Base-by-base conservation (phyloP, 2,113 vertebrate species). In the Poeciliopsis occidentalis region DNA sequence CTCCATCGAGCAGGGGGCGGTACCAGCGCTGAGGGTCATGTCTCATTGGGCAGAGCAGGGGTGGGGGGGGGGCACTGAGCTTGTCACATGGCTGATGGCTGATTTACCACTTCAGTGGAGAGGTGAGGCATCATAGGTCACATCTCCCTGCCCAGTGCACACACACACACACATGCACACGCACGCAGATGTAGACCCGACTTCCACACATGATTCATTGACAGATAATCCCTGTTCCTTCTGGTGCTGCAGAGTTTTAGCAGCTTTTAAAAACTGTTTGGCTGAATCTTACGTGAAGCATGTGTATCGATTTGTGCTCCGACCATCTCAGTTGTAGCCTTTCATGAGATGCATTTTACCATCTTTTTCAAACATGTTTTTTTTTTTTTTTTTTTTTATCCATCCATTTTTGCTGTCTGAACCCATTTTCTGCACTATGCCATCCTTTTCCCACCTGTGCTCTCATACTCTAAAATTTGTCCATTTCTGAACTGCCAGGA, bases 1-100 rank as follows among this genome's bases (percentile, higher is more conserved):
- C 91, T 88, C 93, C 89, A 90, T 89, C 69, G 61, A 88, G 92
- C 84, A 83, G 79, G 72, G 79, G 82, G 69, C 57, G 75, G 84
- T 85, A 82, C 83, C 69, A 77, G 67, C 72, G 78, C 76, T 76
- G 82, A 77, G 87, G 78, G 75, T 93, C 91, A 90, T 91, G 90
- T 93, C 94, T 91, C 84, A 87, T 90, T 92, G 89, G 88, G 82
- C 83, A 86, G 87, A 87, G 76, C 73, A 66, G 78, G 79, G 86
- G 87, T 73, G 67, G 78, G 80, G 67, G 79, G 80, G 86, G 88
- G 86, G 85, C 84, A 83, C 80, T 83, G 85, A 77, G 87, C 77
- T 82, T 87, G 90, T 94, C 92, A 93, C 92, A 93, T 93, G 92
- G 88, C 87, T 94, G 92, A 93, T 93, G 90, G 91, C 89, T 93